These are phyloP conservation scores for Philhelius pedissequus DNA, from an alignment of 2,888 invertebrate genomes.

Conservation along the genomic window DNA sequence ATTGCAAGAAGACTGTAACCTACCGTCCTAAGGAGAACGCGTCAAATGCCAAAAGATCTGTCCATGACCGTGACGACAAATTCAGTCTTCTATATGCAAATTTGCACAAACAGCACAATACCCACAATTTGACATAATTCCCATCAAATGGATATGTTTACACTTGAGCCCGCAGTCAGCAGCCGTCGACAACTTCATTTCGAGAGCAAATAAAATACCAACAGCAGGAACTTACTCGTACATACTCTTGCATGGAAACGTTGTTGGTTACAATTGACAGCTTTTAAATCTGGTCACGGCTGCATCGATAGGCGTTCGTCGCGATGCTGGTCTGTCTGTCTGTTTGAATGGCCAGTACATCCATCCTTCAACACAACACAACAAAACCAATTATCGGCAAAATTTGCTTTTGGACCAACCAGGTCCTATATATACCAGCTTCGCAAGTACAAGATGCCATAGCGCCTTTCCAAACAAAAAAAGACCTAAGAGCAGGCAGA, in stretches of 20 bases:
- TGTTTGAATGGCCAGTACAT: background rate
- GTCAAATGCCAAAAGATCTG: constrained; percentile 18
- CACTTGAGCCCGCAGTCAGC: constrained; percentile 25
- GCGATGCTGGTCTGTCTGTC: background rate
- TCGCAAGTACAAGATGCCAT: constrained; percentile 53
- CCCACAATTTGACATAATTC: constrained; percentile 69
- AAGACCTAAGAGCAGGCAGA: constrained; percentile 6
- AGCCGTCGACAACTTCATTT: constrained; percentile 45
- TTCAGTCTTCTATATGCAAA: constrained; percentile 63
- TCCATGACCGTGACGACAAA: constrained; percentile 57
- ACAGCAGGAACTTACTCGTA: background rate
- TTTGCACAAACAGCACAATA: constrained; percentile 64
- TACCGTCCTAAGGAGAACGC: background rate
- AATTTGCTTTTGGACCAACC: constrained; percentile 16
- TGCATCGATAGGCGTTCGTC: constrained; percentile 29
- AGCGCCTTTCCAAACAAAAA: constrained; percentile 69
- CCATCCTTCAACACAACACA: background rate
- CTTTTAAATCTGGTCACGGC: constrained; percentile 36
- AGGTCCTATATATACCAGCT: background rate
- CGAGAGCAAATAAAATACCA: constrained; percentile 1
- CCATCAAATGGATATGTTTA: constrained; percentile 68
- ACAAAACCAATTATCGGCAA: constrained; percentile 57
- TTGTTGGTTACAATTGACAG: constrained; percentile 49
- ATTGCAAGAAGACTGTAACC: constrained; percentile 9
- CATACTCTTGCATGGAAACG: background rate